These are phyloP conservation scores for Actinemys pallida DNA, from an alignment of 2,113 vertebrate species.

Conservation along the genomic window DNA sequence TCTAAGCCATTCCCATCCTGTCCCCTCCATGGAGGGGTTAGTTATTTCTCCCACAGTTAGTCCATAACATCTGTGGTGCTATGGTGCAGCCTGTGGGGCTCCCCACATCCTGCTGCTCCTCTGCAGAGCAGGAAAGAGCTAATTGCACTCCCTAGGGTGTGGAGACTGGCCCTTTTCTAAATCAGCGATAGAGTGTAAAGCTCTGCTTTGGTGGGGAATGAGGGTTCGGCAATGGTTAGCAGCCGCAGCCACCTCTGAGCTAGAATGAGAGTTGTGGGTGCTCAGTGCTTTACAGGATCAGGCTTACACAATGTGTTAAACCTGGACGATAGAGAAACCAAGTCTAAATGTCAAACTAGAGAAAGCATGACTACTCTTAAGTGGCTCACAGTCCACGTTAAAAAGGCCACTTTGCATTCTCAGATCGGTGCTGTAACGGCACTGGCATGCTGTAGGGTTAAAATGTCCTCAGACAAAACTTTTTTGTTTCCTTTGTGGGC, in stretches of 20 bases:
- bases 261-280: background rate
- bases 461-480: background rate
- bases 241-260: background rate
- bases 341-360: background rate
- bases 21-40: background rate
- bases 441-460: background rate
- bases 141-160: background rate
- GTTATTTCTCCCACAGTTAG: background rate
- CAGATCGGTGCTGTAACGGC: background rate
- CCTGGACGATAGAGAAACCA: background rate
- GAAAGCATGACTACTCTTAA: background rate
- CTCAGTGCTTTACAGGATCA: background rate
- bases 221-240: no score
- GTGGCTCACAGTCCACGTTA: background rate
- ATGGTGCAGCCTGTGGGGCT: background rate
- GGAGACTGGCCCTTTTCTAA: accelerated
- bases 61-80: background rate
- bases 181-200: background rate
- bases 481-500: background rate
- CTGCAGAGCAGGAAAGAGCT: background rate
- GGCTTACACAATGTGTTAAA: background rate
- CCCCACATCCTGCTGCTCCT: background rate
- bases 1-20: background rate
- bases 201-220: no score
- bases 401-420: background rate